phyloP scores from a whole-genome alignment of 2,888 invertebrate genomes.

The Acanthosepion esculentum region DNA sequence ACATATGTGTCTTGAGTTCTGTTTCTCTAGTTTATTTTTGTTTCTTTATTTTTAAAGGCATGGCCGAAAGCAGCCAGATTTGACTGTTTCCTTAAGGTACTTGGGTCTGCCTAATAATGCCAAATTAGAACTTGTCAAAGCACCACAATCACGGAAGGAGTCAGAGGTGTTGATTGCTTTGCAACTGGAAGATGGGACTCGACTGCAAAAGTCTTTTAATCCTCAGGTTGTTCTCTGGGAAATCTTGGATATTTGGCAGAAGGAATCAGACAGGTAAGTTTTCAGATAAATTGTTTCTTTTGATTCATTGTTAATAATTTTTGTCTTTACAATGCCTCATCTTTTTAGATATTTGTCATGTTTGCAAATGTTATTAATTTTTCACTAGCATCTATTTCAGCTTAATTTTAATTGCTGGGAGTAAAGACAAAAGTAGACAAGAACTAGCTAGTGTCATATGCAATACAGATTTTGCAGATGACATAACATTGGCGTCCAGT shows the following conservation, averaged over 20 bases:
- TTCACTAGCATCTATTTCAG: no score
- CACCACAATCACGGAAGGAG: slow-evolving; percentile 79
- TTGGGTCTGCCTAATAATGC: slow-evolving; percentile 93
- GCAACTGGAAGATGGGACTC: slow-evolving; percentile 84
- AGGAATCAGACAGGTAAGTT: slow-evolving; percentile 49
- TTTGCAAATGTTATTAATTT: no score
- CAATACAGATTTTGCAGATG: no score
- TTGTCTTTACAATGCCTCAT: no score
- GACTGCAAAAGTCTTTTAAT: slow-evolving; percentile 79
- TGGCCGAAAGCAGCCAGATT: slow-evolving; percentile 85
- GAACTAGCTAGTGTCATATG: no score
- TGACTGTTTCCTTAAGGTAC: slow-evolving; percentile 86
- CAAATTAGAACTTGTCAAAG: slow-evolving; percentile 86
- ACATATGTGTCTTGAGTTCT: neutral
- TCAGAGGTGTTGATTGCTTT: slow-evolving; percentile 84
- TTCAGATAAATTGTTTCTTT: neutral
- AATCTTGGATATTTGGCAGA: slow-evolving; percentile 76
- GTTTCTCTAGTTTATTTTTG: neutral
- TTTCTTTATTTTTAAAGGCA: slow-evolving; percentile 77
- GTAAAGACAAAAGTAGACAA: no score
- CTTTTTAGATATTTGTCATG: no score
- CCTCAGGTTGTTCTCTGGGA: slow-evolving; percentile 79
- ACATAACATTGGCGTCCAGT: no score
- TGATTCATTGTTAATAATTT: neutral
- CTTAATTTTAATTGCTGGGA: no score